Conservation (phyloP, 2,888 invertebrate genomes). For the Crioceris asparagi region DNA sequence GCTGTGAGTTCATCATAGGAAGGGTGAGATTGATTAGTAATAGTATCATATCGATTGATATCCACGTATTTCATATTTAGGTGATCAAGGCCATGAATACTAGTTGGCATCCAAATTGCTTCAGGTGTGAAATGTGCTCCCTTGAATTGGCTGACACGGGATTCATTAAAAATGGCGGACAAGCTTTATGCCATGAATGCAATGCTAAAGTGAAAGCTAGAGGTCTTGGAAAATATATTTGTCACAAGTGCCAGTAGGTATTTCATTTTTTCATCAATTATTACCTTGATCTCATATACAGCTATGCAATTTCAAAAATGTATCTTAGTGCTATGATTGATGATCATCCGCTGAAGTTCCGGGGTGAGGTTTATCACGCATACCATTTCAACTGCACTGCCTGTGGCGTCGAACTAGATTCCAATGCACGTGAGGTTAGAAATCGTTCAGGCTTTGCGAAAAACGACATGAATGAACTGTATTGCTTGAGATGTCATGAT, state of each 20-base stretch:
- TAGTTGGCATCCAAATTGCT: conserved; percentile 98
- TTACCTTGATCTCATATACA: too few species aligned
- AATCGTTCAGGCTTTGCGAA: conserved; percentile 81
- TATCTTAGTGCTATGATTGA: conserved; percentile 73
- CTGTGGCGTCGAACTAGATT: conserved; percentile 85
- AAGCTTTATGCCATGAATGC: conserved; percentile 90
- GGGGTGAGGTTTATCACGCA: conserved; percentile 96
- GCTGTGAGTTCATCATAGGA: conserved; percentile 90
- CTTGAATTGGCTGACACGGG: conserved; percentile 91
- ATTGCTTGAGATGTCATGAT: conserved; percentile 96
- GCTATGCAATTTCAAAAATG: too few species aligned
- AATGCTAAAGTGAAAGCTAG: conserved; percentile 93
- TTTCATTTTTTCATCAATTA: too few species aligned
- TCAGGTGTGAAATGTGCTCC: conserved; percentile 89
- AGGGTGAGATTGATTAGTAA: conserved; percentile 57
- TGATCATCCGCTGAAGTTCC: conserved; percentile 80
- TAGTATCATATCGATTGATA: too few species aligned
- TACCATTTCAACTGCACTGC: conserved; percentile 98
- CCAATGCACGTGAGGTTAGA: conserved; percentile 92
- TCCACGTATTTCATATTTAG: too few species aligned
- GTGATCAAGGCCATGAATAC: conserved; percentile 99
- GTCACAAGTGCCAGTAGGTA: conserved; percentile 95
- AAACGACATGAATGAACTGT: conserved; percentile 90
- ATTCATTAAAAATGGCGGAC: conserved; percentile 83
- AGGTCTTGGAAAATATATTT: conserved; percentile 91